Percentiles rank a stretch among this genome's conserved stretches.
Evolutionary conservation across 2,888 invertebrate species (phyloP).

Genomic region (Formica aserva): DNA sequence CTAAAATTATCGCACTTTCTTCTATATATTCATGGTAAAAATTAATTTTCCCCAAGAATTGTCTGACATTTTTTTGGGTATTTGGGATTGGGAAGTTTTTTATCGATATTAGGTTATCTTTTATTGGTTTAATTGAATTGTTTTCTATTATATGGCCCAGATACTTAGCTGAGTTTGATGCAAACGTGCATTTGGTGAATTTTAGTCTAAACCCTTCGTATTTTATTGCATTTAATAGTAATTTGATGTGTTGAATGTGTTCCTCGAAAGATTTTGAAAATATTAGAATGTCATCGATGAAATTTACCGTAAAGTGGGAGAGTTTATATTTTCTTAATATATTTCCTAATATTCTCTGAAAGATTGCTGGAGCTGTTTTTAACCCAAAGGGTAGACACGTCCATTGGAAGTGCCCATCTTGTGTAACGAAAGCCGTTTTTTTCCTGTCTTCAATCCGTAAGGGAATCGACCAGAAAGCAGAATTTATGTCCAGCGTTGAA

Average conservation of each 20-base stretch:
- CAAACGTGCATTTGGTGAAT: neutral
- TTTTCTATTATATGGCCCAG: neutral
- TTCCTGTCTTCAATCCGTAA: constrained; percentile 62
- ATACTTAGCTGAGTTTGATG: neutral
- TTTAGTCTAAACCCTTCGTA: neutral
- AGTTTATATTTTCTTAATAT: constrained; percentile 33
- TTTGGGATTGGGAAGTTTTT: neutral
- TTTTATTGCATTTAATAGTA: neutral
- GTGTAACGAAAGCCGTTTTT: constrained; percentile 70
- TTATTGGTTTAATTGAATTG: neutral
- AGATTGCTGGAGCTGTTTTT: neutral
- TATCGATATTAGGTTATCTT: neutral
- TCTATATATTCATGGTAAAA: no score
- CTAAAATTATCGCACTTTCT: neutral
- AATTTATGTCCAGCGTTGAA: constrained; percentile 71
- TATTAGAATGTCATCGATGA: neutral
- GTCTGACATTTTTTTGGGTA: neutral
- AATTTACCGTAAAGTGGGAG: constrained; percentile 4
- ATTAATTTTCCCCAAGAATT: no score
- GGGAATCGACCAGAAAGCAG: constrained; percentile 74
- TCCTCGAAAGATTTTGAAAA: constrained; percentile 13
- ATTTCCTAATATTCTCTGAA: constrained; percentile 32
- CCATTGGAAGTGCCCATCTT: constrained; percentile 69
- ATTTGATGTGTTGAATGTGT: neutral
- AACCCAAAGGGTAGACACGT: constrained; percentile 21